Base-by-base conservation (phyloP, 1,140 invertebrate species). In the Calosoma granatense region DNA sequence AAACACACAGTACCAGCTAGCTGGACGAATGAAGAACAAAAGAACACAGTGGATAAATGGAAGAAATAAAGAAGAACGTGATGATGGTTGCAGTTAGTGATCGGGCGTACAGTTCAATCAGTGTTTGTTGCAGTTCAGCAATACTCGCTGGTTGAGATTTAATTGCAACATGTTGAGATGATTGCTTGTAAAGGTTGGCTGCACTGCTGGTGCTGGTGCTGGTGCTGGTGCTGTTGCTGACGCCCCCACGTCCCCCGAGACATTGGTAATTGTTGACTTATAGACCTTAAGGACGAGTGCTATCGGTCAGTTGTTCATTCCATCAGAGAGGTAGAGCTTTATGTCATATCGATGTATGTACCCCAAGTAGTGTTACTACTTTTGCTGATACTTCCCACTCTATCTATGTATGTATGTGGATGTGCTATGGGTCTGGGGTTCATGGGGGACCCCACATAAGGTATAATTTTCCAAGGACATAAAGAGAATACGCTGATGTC, bases 191-290 rank as follows among this genome's bases (percentile, higher is more conserved):
- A 36, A n/a, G n/a, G n/a, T n/a, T n/a, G n/a, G n/a, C n/a, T n/a
- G n/a, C n/a, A n/a, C n/a, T n/a, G n/a, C n/a, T n/a, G n/a, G n/a
- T n/a, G n/a, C n/a, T n/a, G n/a, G n/a, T n/a, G n/a, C n/a, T n/a
- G n/a, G n/a, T n/a, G n/a, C n/a, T n/a, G n/a, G n/a, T n/a, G n/a
- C n/a, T n/a, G n/a, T n/a, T n/a, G n/a, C n/a, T n/a, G n/a, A n/a
- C n/a, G n/a, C n/a, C n/a, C 26, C 26, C 6, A n/a, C 26, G n/a
- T 36, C 26, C 66, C 58, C 61, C 14, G 65, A 65, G 67, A 67
- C 61, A 63, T 59, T 59, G 65, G 64, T 68, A 68, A 68, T 68
- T 68, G 66, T 67, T 66, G 66, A 68, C 66, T 68, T 68, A 68
- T 68, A 66, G 66, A 52, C 60, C 59, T 59, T n/a, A 9, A 36